These are phyloP conservation scores for Trididemnum clinides DNA, from an alignment of 23 tunicate species.

Conservation along the genomic window DNA sequence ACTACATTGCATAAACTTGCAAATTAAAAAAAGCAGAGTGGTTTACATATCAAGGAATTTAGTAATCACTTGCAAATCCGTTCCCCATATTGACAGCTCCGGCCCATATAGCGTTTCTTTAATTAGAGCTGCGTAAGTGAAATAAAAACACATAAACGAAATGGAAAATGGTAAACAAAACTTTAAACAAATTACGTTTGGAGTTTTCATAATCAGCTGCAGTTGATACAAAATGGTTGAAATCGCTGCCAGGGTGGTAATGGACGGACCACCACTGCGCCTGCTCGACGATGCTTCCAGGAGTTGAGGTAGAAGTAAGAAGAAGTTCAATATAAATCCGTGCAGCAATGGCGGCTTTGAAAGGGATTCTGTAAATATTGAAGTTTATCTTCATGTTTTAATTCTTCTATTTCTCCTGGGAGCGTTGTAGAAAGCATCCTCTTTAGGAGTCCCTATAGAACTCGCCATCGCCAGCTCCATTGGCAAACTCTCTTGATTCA, in stretches of 20 bases:
- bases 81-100: too few species aligned
- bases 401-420: too few species aligned
- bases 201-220: conserved; percentile 8
- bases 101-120: too few species aligned
- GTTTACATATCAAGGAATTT: too few species aligned
- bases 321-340: conserved; percentile 1
- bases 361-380: conserved; percentile 8
- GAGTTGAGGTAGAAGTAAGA: neutral
- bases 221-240: neutral
- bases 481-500: neutral
- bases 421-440: too few species aligned
- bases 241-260: conserved; percentile 17
- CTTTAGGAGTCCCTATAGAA: too few species aligned
- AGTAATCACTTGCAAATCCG: too few species aligned
- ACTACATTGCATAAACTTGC: too few species aligned
- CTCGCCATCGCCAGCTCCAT: too few species aligned
- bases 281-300: conserved; percentile 26
- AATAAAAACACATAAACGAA: too few species aligned
- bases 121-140: too few species aligned
- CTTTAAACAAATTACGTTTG: neutral
- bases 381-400: neutral
- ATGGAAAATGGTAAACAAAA: neutral
- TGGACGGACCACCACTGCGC: conserved; percentile 35
- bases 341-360: conserved; percentile 12
- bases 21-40: too few species aligned